Evolutionary conservation across 2,888 invertebrate genomes (phyloP), one percentile per base, ranked within the genome.

Genomic region (Dryadula phaetusa): DNA sequence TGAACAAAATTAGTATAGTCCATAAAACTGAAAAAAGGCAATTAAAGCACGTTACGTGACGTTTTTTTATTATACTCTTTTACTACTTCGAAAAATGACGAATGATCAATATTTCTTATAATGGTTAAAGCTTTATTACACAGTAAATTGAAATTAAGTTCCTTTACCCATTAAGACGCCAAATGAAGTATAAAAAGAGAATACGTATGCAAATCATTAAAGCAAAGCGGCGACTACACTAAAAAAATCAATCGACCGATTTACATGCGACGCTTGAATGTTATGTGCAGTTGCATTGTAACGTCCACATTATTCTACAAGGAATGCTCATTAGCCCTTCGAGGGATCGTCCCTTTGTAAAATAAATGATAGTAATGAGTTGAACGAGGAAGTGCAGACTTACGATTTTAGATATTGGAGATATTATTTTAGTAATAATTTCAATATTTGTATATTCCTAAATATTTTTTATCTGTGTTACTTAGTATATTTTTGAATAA

Each of bases 311-410:
- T 76, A 76, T 77, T 79, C 76, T 72, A 75, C 74, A 76, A 76
- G 68, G 64, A 64, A 75, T 71, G 76, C 82, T 89, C 85, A 87
- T 88, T 88, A 87, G 83, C 76, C 73, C 71, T 76, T 74, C 72
- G 77, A 78, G 77, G 77, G 69, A 66, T 74, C 37, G 54, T 62
- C 67, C 73, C 72, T 76, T 78, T 75, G 80, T 80, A 81, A 56
- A 56, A 25, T 56, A 56, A 87, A 86, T 85, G 85, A 84, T 86
- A 83, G 84, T 88, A 90, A 89, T 87, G 63, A 71, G 44, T 64
- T 64, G 64, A 37, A 62, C 16, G 64, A 63, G 44, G 16, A 56
- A 67, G 62, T 44, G 34, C 46, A 69, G 37, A 64, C 66, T 53
- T 69, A 4, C 37, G 56, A 56, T 22, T 16, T 5, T 32, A 18